phyloP scores from a whole-genome alignment of 1,140 invertebrate species.

The Chironomus tepperi region DNA sequence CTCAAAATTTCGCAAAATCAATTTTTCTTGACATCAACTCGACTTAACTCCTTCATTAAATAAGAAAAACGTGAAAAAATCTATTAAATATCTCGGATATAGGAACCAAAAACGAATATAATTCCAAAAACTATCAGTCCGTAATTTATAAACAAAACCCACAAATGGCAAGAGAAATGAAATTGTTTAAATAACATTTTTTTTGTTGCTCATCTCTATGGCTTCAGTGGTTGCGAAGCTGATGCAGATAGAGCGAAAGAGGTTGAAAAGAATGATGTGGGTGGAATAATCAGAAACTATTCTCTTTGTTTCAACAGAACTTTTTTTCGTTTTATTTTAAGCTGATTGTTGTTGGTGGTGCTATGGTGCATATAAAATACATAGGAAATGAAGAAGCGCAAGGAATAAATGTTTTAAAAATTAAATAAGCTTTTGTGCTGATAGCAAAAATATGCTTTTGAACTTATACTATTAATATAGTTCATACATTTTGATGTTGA shows the following conservation, averaged over 20 bases:
- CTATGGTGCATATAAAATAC: not conserved
- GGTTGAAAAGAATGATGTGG: not conserved
- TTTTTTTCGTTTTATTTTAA: not conserved
- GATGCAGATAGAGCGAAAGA: not conserved
- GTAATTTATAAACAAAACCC: not conserved
- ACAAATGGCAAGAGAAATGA: not conserved
- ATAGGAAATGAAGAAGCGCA: not conserved
- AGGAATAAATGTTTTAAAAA: not conserved
- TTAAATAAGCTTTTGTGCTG: not conserved
- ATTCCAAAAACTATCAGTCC: not conserved
- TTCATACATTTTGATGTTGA: no score
- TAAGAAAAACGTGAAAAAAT: no score
- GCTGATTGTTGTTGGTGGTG: not conserved
- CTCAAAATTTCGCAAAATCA: no score
- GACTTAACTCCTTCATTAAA: no score
- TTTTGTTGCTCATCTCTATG: not conserved
- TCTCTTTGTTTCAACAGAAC: not conserved
- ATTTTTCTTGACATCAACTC: no score
- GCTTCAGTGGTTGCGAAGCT: not conserved
- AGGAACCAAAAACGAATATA: not conserved
- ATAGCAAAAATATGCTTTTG: not conserved
- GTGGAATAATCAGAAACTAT: conserved; percentile 5
- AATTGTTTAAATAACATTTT: not conserved
- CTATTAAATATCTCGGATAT: no score
- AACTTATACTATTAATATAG: not conserved